Base-by-base conservation (phyloP, 2,113 vertebrate genomes). In the Perca flavescens region DNA sequence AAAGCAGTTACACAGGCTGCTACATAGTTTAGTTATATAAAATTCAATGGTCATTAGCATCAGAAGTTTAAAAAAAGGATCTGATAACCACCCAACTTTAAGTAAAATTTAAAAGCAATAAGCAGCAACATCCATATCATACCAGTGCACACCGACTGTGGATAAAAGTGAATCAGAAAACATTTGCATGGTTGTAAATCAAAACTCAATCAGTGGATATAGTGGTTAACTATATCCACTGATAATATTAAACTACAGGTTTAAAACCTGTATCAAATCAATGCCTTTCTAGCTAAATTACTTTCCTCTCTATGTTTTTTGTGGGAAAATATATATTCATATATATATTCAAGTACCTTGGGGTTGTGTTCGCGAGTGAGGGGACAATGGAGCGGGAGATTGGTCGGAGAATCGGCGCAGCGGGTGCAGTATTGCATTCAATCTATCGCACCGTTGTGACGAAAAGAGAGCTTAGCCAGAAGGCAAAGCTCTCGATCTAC, bases 151-250 rank as follows among this genome's bases (percentile, higher is more conserved):
- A 34, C 56, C 70, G 77, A 82, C 13, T 12, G 47, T 50, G 69
- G 56, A 57, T 57, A 31, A 52, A 74, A 31, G 40, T 25, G 28
- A n/a, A 43, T 52, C 36, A 49, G 50, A 62, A 77, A 77, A 82
- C 54, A 69, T 57, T 22, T 56, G 8, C 77, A 54, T 53, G 17
- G 46, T 65, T 28, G 1, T 36, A 34, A 46, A 52, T 54, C 34
- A 77, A 80, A 75, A 19, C 28, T 57, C 22, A 49, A 1, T 5
- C 15, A 75, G 25, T 50, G 34, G 34, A 6, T 34, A 34, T 34
- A 34, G 34, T 68, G n/a, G 54, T 67, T 50, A 79, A 40, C 25
- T 4, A 49, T 49, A 56, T 28, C 28, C 28, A 28, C 28, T 28
- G 28, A 28, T 28, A 28, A 28, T 28, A 28, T 28, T 28, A 80